phyloP scores from a whole-genome alignment of 2,113 vertebrate genomes.

The Leucoraja erinaceus region DNA sequence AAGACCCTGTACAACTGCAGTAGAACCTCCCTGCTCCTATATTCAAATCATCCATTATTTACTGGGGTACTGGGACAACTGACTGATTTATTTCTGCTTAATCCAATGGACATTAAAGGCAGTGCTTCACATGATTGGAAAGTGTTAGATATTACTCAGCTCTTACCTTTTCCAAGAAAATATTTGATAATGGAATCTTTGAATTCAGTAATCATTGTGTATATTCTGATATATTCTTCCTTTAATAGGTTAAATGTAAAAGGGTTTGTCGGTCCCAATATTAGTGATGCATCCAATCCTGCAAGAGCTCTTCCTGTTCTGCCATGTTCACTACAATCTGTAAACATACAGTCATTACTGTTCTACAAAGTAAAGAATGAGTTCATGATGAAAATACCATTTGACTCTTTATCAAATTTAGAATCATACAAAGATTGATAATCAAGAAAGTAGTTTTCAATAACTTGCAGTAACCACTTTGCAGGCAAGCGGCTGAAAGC shows the following conservation, averaged over 20 bases:
- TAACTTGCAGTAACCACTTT: background rate
- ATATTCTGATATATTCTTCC: background rate
- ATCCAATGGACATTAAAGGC: background rate
- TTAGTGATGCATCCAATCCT: background rate
- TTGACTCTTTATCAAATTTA: background rate
- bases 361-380: background rate
- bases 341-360: background rate
- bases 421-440: background rate
- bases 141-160: background rate
- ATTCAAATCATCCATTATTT: too few species aligned
- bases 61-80: background rate
- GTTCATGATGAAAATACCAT: background rate
- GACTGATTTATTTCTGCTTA: background rate
- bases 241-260: background rate
- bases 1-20: too few species aligned
- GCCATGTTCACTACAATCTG: background rate
- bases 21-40: too few species aligned
- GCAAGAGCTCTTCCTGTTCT: background rate
- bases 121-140: background rate
- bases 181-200: conserved; percentile 27
- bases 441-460: background rate
- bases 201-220: background rate
- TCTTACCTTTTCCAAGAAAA: conserved; percentile 26
- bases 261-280: background rate
- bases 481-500: background rate